Conservation (phyloP, 2,797 vertebrate genomes). For the Argentina silus region DNA sequence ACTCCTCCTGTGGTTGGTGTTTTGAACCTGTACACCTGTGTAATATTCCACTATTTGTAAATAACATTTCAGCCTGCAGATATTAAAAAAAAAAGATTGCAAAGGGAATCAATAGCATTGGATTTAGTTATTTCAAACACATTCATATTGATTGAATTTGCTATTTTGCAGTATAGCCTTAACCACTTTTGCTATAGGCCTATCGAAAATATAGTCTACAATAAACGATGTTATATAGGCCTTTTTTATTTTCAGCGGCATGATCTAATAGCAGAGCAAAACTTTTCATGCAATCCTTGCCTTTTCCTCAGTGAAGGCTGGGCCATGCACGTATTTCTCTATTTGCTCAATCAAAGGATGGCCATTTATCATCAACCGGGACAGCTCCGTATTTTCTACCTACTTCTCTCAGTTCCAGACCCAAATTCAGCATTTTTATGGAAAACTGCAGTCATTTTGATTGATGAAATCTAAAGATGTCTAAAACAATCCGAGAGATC, state of each 20-base stretch:
- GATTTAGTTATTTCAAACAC: background rate
- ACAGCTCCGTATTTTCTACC: conserved; percentile 98
- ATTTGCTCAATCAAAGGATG: conserved; percentile 94
- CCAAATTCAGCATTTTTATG: conserved; percentile 99
- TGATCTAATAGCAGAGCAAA: too few species aligned
- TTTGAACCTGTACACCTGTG: too few species aligned
- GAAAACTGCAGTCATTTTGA: conserved; percentile 99
- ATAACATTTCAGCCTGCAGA: too few species aligned
- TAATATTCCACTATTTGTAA: too few species aligned
- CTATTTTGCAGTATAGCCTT: background rate
- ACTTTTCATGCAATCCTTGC: conserved; percentile 32
- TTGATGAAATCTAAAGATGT: conserved; percentile 99
- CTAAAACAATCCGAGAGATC: conserved; percentile 97
- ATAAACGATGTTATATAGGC: background rate
- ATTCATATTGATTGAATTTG: too few species aligned
- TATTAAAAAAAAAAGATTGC: too few species aligned
- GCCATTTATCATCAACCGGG: conserved; percentile 99
- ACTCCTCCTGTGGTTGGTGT: too few species aligned
- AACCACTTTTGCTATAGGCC: background rate
- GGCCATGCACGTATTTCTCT: conserved; percentile 70
- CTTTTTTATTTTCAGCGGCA: background rate
- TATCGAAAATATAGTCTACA: background rate
- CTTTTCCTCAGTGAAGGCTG: conserved; percentile 60
- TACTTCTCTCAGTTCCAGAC: conserved; percentile 94
- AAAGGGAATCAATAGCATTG: background rate